A percentile compares a stretch with the other conserved stretches of the same genome.
phyloP scores from a whole-genome alignment of 2,113 vertebrate species.

The Illadopsis cleaveri region DNA sequence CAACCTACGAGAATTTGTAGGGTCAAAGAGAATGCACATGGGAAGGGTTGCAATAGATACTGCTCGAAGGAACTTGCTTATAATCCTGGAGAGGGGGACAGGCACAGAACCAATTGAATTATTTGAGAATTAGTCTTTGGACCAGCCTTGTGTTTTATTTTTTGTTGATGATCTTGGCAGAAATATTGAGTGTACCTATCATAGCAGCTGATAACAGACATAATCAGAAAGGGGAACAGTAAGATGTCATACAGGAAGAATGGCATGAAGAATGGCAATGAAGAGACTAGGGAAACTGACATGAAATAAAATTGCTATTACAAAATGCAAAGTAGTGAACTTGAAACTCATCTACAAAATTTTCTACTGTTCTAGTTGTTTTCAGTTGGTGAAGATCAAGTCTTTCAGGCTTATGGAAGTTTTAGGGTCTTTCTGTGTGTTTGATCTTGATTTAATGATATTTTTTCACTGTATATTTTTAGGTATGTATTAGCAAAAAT shows the following conservation, averaged over 20 bases:
- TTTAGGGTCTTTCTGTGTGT: not conserved
- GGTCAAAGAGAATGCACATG: not conserved
- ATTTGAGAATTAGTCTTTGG: not conserved
- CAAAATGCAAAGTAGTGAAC: not conserved
- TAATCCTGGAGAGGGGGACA: not conserved
- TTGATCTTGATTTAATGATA: not conserved
- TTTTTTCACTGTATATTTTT: not conserved
- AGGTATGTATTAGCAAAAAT: not conserved
- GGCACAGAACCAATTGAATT: not conserved
- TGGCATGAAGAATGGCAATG: no score
- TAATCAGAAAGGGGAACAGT: not conserved
- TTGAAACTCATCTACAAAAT: not conserved
- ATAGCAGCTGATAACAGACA: not conserved
- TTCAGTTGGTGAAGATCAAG: not conserved
- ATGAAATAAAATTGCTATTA: not conserved
- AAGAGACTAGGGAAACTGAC: not conserved
- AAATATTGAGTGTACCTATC: not conserved
- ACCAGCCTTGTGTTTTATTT: not conserved
- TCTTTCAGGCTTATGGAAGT: not conserved
- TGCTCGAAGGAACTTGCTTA: not conserved
- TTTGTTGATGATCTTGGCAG: not conserved
- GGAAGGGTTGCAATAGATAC: not conserved
- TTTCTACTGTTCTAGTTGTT: not conserved
- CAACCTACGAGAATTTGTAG: constrained; percentile 13
- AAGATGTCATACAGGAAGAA: not conserved